Percentiles rank a stretch among this genome's conserved stretches.
Evolutionary conservation across 2,797 vertebrate species (phyloP).

Genomic region (Australoheros facetus): DNA sequence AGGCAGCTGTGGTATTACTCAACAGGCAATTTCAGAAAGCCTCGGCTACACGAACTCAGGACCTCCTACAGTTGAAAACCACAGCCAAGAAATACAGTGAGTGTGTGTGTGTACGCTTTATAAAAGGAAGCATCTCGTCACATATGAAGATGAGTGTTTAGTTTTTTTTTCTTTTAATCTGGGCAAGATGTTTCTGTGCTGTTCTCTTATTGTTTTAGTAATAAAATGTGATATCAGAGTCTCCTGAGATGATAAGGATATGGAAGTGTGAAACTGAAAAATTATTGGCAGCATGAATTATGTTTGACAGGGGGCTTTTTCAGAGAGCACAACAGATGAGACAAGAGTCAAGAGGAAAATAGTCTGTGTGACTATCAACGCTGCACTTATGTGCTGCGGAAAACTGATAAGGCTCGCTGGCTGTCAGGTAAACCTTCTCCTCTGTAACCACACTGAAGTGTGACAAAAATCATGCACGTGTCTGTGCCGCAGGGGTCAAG

Average conservation of each 20-base stretch:
- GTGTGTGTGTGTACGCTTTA: neutral
- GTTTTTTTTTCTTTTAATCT: conserved; percentile 43
- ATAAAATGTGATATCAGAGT: conserved; percentile 24
- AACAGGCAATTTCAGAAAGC: conserved; percentile 66
- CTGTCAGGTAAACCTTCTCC: conserved; percentile 4
- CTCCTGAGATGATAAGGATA: conserved; percentile 7
- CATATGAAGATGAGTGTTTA: conserved; percentile 25
- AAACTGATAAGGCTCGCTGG: neutral
- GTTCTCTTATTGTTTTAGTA: conserved; percentile 29
- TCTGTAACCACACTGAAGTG: neutral
- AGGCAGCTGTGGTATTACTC: conserved; percentile 67
- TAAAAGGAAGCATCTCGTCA: conserved; percentile 59
- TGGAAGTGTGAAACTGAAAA: conserved; percentile 4
- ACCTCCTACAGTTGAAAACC: conserved; percentile 56
- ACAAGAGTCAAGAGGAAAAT: neutral
- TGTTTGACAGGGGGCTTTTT: neutral
- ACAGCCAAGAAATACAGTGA: conserved; percentile 34
- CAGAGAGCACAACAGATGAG: neutral
- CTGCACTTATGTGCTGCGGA: neutral
- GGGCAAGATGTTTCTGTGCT: conserved; percentile 37
- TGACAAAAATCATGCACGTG: conserved; percentile 9
- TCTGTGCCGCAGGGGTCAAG: conserved; percentile 34
- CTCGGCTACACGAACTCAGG: conserved; percentile 53
- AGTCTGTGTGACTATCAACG: neutral
- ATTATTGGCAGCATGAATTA: conserved; percentile 11